Evolutionary conservation across 2,888 invertebrate genomes (phyloP).

Genomic region (Tipula helvola): DNA sequence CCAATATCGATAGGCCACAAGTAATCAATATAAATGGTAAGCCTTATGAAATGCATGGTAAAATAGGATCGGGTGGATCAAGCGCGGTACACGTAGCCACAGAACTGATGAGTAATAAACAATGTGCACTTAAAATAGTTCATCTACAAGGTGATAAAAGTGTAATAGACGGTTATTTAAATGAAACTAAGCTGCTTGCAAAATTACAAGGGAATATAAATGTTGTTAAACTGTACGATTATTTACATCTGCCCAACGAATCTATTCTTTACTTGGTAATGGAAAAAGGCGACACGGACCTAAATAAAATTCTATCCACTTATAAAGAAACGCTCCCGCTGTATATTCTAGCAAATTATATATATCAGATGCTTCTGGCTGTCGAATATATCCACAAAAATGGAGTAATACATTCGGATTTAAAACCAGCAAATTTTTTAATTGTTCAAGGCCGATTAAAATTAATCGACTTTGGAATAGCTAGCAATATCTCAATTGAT

Average conservation of each 20-base stretch:
- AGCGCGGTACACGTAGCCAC: slow-evolving; percentile 55
- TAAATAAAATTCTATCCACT: slow-evolving; percentile 60
- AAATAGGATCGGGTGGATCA: slow-evolving; percentile 80
- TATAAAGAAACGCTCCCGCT: slow-evolving; percentile 48
- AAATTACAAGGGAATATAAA: slow-evolving; percentile 69
- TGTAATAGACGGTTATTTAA: slow-evolving; percentile 65
- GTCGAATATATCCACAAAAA: slow-evolving; percentile 83
- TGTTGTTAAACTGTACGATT: slow-evolving; percentile 75
- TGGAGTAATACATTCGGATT: slow-evolving; percentile 90
- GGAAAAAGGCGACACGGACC: slow-evolving; percentile 87
- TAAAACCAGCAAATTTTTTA: slow-evolving; percentile 95
- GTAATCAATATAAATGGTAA: slow-evolving; percentile 54
- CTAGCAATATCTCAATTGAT: slow-evolving; percentile 74
- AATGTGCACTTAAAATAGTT: slow-evolving; percentile 46
- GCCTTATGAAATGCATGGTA: slow-evolving; percentile 58
- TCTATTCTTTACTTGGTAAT: slow-evolving; percentile 70
- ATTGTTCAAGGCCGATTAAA: slow-evolving; percentile 75
- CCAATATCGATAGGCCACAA: slow-evolving; percentile 25
- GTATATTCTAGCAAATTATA: slow-evolving; percentile 74
- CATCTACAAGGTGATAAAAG: slow-evolving; percentile 60
- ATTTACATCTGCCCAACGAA: slow-evolving; percentile 52
- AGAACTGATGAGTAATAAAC: slow-evolving; percentile 23
- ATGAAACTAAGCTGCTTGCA: slow-evolving; percentile 74
- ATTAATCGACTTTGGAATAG: slow-evolving; percentile 95
- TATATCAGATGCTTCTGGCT: slow-evolving; percentile 86